Percentiles rank a stretch among this genome's conserved stretches.
These are phyloP conservation scores for Acleris sparsana DNA, from an alignment of 2,888 invertebrate genomes.

Conservation along the genomic window DNA sequence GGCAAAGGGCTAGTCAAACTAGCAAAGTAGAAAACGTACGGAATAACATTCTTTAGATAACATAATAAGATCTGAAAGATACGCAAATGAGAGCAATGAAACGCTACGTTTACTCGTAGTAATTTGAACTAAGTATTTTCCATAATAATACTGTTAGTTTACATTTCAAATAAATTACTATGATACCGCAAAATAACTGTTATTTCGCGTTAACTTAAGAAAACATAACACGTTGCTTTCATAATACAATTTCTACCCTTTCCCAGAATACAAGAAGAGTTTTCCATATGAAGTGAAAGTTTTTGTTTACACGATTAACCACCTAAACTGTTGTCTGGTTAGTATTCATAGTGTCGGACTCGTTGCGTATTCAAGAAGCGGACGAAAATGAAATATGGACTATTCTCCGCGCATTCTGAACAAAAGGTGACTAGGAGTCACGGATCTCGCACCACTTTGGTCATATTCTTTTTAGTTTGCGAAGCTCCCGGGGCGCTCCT, in stretches of 20 bases:
- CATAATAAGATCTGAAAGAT: too few species aligned
- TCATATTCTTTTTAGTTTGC: conserved; percentile 35
- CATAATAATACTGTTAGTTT: too few species aligned
- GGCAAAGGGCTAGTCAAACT: too few species aligned
- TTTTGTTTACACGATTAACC: conserved; percentile 81
- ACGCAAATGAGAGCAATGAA: too few species aligned
- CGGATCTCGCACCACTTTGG: conserved; percentile 46
- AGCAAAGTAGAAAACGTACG: too few species aligned
- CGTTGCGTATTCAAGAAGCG: conserved; percentile 77
- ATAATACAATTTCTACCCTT: conserved; percentile 9
- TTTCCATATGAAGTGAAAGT: conserved; percentile 63
- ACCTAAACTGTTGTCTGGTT: conserved; percentile 80
- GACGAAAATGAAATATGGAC: conserved; percentile 80
- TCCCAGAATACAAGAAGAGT: conserved; percentile 40
- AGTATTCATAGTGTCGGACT: conserved; percentile 77
- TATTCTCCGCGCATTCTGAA: conserved; percentile 76
- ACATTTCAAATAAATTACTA: too few species aligned
- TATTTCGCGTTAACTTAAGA: too few species aligned
- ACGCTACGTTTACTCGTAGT: too few species aligned
- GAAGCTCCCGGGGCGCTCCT: conserved; percentile 24
- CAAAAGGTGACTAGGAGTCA: conserved; percentile 68
- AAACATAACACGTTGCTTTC: too few species aligned
- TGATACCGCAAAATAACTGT: too few species aligned
- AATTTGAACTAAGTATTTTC: too few species aligned
- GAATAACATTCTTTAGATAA: too few species aligned